Percentiles rank a stretch among this genome's conserved stretches.
These are phyloP conservation scores for Haliclona indistincta DNA, from an alignment of 37 sponge, comb jelly and placozoan genomes.

Conservation along the genomic window DNA sequence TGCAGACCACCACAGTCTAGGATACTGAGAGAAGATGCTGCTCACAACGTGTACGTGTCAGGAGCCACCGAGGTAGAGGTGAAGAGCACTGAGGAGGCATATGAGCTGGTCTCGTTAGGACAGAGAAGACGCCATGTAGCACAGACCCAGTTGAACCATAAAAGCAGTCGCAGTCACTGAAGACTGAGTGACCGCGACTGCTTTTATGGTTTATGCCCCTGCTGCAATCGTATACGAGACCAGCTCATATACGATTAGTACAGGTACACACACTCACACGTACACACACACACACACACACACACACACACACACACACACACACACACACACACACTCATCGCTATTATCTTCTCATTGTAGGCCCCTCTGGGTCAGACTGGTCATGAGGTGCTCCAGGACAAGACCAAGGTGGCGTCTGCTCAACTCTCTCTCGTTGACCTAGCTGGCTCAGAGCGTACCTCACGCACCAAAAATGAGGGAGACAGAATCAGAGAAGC, in stretches of 20 bases:
- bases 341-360: too few species aligned
- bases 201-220: too few species aligned
- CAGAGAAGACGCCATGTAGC: slow-evolving; percentile 91
- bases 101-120: slow-evolving; percentile 65
- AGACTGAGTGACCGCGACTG: too few species aligned
- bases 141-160: slow-evolving; percentile 87
- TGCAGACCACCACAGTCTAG: slow-evolving; percentile 75
- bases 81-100: slow-evolving; percentile 95
- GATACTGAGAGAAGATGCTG: slow-evolving; percentile 71
- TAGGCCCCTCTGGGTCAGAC: slow-evolving; percentile 72
- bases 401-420: slow-evolving; percentile 19
- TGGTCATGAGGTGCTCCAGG: slow-evolving; percentile 73
- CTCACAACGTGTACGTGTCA: slow-evolving; percentile 89
- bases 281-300: slow-evolving; percentile 5
- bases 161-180: slow-evolving; percentile 97
- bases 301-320: too few species aligned
- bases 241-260: too few species aligned
- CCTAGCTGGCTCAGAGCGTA: slow-evolving; percentile 95
- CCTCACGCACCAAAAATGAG: slow-evolving; percentile 82
- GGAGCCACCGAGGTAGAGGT: slow-evolving; percentile 94
- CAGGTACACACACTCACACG: too few species aligned
- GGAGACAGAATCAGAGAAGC: slow-evolving; percentile 91
- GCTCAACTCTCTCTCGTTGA: slow-evolving; percentile 97
- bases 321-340: too few species aligned
- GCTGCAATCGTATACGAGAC: slow-evolving; percentile 93